These are phyloP conservation scores for Orchesellides sinensis DNA, from an alignment of 2,888 invertebrate genomes.

Conservation along the genomic window DNA sequence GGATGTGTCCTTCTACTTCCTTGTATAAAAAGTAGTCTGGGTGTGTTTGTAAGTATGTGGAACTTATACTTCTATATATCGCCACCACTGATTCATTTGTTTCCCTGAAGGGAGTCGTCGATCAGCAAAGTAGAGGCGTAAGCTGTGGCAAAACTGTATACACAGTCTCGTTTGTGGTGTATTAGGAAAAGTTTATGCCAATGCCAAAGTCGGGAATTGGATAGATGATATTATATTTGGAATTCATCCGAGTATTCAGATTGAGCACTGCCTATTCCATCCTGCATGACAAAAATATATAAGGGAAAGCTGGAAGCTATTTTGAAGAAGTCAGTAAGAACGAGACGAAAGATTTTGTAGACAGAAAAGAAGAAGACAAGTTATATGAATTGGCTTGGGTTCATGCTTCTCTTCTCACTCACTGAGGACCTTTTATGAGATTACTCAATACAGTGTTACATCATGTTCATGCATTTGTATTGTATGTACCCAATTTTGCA, in stretches of 20 bases:
- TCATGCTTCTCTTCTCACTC: conserved; percentile 18
- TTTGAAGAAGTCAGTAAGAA: not conserved
- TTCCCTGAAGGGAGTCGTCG: conserved; percentile 44
- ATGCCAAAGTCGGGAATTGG: conserved; percentile 27
- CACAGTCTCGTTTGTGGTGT: conserved; percentile 10
- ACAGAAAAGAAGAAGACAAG: conserved; percentile 12
- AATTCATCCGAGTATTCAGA: conserved; percentile 29
- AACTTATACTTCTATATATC: not conserved
- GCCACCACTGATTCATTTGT: conserved; percentile 8
- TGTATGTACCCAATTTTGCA: not conserved
- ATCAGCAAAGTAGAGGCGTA: conserved; percentile 19
- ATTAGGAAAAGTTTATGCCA: conserved; percentile 29
- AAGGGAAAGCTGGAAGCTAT: not conserved
- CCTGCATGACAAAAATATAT: not conserved
- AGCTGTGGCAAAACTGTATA: not conserved
- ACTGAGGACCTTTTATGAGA: conserved; percentile 38
- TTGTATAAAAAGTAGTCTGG: too few relatives aligned
- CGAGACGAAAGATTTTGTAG: conserved; percentile 9
- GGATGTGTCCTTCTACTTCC: too few relatives aligned
- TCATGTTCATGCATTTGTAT: not conserved
- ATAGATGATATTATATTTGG: conserved; percentile 18
- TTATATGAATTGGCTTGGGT: conserved; percentile 31
- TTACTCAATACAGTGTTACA: conserved; percentile 32
- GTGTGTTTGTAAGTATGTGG: too few relatives aligned
- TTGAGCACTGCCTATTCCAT: not conserved